Base-by-base conservation (phyloP, 2,113 vertebrate genomes). In the Silurus meridionalis region DNA sequence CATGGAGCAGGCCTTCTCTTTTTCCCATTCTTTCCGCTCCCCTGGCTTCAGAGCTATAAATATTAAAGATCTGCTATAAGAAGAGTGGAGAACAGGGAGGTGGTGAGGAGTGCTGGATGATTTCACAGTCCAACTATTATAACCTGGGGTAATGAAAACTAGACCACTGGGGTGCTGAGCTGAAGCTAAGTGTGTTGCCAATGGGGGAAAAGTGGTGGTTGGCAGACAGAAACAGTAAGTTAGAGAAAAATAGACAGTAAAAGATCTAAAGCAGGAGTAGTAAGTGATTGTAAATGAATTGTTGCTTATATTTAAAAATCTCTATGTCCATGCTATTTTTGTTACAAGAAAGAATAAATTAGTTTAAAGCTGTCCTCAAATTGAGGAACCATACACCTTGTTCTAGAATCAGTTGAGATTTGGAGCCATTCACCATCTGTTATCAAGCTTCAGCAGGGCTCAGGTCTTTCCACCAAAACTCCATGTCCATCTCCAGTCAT, bases 111-210 rank as follows among this genome's bases (percentile, higher is more conserved):
- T 80, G 50, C 84, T 85, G 87, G 92, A 93, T 95, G 95, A 96
- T 95, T 96, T 96, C 94, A 96, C 95, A 95, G 94, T 95, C 94
- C 95, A 90, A 93, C 92, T 95, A 95, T 96, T 95, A 95, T 95
- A 95, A 96, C 93, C 94, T 88, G 91, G 91, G 93, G 93, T 92
- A 94, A 95, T 88, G 90, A 93, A 93, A 90, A 90, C 91, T 91
- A 92, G 87, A 90, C 92, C 90, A 90, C 88, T 91, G 91, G 91
- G 92, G 80, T 82, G 83, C 58, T 79, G 15, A 67, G 52, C 8
- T 50, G 86, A 90, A 86, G 89, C 90, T 91, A 19, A 71, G 13
- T 53, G 87, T 72, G 48, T 75, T 85, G 81, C 50, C 87, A 79
- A 89, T 89, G 89, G 58, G 50, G 75, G 74, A 25, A 80, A 79